phyloP scores from a whole-genome alignment of 2,888 invertebrate species.

The Lithophane ornitopus region DNA sequence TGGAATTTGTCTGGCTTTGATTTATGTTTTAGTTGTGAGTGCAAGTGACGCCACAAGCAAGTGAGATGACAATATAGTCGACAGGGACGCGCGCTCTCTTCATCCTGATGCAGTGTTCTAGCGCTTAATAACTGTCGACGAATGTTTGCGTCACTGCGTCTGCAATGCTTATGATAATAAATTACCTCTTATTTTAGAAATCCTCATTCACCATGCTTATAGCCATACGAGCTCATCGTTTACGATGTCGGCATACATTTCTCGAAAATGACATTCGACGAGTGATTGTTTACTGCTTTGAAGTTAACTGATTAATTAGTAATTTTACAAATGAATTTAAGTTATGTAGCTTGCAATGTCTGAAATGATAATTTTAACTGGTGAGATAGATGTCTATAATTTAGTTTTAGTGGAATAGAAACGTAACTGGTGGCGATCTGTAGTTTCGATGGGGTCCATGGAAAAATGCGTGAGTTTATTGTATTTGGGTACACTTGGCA shows the following conservation, averaged over 20 bases:
- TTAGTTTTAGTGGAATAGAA: neutral
- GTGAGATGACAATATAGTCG: conserved; percentile 79
- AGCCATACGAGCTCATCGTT: conserved; percentile 81
- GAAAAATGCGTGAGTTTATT: neutral
- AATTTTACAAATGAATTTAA: conserved; percentile 28
- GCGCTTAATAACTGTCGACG: conserved; percentile 89
- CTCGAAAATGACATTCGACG: conserved; percentile 81
- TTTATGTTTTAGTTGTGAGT: conserved; percentile 78
- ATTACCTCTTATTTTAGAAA: conserved; percentile 89
- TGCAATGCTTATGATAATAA: conserved; percentile 87
- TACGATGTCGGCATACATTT: conserved; percentile 81
- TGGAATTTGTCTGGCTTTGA: conserved; percentile 81
- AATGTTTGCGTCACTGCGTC: conserved; percentile 87
- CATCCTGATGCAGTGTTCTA: conserved; percentile 83
- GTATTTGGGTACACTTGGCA: neutral
- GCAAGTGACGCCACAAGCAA: conserved; percentile 76
- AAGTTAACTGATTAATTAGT: conserved; percentile 57
- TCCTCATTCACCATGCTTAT: conserved; percentile 85
- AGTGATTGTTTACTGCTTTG: conserved; percentile 76
- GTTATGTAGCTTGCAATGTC: conserved; percentile 1
- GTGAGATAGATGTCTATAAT: neutral
- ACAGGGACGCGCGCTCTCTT: conserved; percentile 74
- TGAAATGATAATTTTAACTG: conserved; percentile 8
- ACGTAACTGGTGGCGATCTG: neutral
- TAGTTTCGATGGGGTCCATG: neutral